Base-by-base conservation (phyloP, 2,113 vertebrate genomes). In the Alectura lathami region DNA sequence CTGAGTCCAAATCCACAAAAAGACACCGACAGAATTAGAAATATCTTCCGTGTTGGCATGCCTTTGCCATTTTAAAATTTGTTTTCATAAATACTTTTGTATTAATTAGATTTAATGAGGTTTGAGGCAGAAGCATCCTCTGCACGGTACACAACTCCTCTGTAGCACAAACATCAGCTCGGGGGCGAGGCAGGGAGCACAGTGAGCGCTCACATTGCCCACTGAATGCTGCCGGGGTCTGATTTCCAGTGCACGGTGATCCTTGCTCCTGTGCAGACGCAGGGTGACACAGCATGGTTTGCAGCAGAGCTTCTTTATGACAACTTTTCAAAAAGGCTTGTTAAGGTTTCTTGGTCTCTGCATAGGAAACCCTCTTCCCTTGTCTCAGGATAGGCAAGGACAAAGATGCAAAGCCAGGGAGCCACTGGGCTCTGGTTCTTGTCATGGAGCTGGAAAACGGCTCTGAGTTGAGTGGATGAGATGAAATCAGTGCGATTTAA, bases 21-120 rank as follows among this genome's bases (percentile, higher is more conserved):
- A 98, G 97, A 95, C 96, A 97, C 70, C 45, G 68, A 95, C 97
- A 95, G 96, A 97, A 95, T 96, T 96, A 95, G 81, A 97, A 95
- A 60, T 88, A 80, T 91, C 97, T 98, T 97, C 96, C 90, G 83
- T 42, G 81, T 95, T 97, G 97, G 97, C 91, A 4, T 78, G 94
- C 74, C 83, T 90, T 91, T 53, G 32, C 92, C 77, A 17, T 95
- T 96, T 97, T 66, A 95, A 95, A 94, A 96, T 92, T 95, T 96
- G 96, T 95, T 96, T 97, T 94, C 94, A 86, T 95, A 94, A 96
- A 97, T 91, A 96, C 92, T 92, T 97, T 96, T 96, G 95, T 96
- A 97, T 93, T 97, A 97, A 98, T 98, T 98, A 98, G 91, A 91
- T 94, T 96, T 97, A 97, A 98, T 97, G 96, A 97, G 96, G 83